Base-by-base conservation (phyloP, 2,113 vertebrate genomes). In the Seriola aureovittata region DNA sequence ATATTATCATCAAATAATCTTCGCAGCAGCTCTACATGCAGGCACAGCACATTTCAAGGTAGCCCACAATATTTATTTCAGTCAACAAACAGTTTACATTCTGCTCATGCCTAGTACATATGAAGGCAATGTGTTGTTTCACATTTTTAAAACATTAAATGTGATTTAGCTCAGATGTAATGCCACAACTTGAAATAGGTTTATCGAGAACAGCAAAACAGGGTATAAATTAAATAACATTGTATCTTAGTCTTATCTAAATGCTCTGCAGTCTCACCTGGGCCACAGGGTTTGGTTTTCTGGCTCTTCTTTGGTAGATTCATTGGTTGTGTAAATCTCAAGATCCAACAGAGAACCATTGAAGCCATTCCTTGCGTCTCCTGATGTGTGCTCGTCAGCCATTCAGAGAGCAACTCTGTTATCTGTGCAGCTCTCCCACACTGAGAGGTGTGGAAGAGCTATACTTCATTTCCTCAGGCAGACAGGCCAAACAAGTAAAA, bases 251-350 rank as follows among this genome's bases (percentile, higher is more conserved):
- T 66, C 62, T 50, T 6, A 54, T 23, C 19, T 46, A 25, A 44
- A 50, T 14, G 2, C 36, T 21, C 7, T 38, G 19, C 21, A 1
- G 12, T 63, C 91, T 91, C 73, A 95, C 94, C 94, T 93, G 19
- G 91, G 62, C 94, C 94, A 95, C 42, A 91, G 71, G 4, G 70
- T 85, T 7, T 40, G 69, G 12, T 57, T 65, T 23, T 36, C 62
- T 1, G 3, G 4, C 29, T 73, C 46, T 8, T 68, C 25, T 58
- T 32, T 3, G 0, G 4, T 12, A 5, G 13, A 54, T 2, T 3
- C 17, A 9, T 4, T 2, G 4, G 16, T 8, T 7, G 14, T 6
- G n/a, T 21, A 34, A 60, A 17, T 13, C 17, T 25, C 21, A 4
- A 16, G 1, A 19, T 74, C 78, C 82, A 66, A 29, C 0, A 62